phyloP scores from a whole-genome alignment of 2,888 invertebrate genomes.

The Pachydiplax longipennis region DNA sequence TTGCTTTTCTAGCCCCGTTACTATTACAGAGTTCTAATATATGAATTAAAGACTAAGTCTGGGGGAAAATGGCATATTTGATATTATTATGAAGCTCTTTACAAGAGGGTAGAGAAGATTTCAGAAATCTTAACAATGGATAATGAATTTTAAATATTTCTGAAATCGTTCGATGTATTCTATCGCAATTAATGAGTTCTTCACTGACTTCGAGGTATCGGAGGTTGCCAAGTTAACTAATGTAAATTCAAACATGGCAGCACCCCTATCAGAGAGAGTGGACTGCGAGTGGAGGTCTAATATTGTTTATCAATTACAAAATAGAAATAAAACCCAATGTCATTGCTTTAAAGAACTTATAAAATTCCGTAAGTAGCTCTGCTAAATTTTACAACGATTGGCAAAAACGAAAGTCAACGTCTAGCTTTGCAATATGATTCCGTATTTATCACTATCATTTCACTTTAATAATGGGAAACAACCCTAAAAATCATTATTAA shows the following conservation, averaged over 20 bases:
- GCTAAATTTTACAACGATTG: constrained; percentile 47
- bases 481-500: neutral
- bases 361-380: constrained; percentile 74
- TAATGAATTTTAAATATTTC: too few species aligned
- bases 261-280: constrained; percentile 45
- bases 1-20: too few species aligned
- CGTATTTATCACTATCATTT: constrained; percentile 45
- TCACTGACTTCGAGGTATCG: neutral
- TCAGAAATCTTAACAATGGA: too few species aligned
- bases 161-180: neutral
- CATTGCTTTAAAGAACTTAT: constrained; percentile 81
- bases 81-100: too few species aligned
- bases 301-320: constrained; percentile 74
- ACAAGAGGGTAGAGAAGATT: too few species aligned
- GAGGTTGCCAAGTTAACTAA: constrained; percentile 14
- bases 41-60: too few species aligned
- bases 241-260: constrained; percentile 48
- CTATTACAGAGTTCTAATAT: too few species aligned
- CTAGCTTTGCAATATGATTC: constrained; percentile 27
- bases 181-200: neutral
- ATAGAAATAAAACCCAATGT: constrained; percentile 78
- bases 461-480: neutral
- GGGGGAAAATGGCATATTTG: too few species aligned
- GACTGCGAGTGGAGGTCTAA: constrained; percentile 70
- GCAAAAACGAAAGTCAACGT: neutral